A percentile compares a stretch with the other conserved stretches of the same genome.
Evolutionary conservation across 2,113 vertebrate genomes (phyloP).

Genomic region (Petrocephalus zakoni): DNA sequence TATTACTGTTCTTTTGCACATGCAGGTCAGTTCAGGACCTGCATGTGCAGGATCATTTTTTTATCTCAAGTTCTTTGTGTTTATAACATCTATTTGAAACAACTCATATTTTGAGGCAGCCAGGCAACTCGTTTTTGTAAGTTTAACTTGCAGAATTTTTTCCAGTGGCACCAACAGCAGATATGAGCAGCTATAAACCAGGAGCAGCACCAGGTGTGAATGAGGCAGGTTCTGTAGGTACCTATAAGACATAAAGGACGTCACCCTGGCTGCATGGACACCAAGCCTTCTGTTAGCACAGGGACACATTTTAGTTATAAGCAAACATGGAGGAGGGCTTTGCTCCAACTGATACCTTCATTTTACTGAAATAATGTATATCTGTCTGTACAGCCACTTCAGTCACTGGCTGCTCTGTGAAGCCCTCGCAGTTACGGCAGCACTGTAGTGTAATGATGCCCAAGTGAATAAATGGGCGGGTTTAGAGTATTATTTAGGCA

Average conservation of each 20-base stretch:
- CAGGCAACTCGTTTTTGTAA: background rate
- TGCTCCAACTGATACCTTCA: background rate
- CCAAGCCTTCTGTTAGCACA: background rate
- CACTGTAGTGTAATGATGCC: no score
- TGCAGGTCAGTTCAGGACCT: no score
- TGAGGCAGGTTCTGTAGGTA: no score
- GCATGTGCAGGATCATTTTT: no score
- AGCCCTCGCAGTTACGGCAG: no score
- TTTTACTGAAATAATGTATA: constrained; percentile 6
- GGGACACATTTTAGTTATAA: constrained; percentile 18
- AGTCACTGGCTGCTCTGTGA: no score
- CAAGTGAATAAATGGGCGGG: no score
- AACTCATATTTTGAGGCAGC: background rate
- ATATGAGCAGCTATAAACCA: no score
- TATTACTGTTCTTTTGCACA: no score
- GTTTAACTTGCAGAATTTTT: background rate
- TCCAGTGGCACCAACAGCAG: no score
- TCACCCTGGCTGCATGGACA: background rate
- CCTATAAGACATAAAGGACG: constrained; percentile 15
- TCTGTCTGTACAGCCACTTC: background rate
- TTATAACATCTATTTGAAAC: background rate
- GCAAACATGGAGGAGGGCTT: constrained; percentile 13
- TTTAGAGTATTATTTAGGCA: no score
- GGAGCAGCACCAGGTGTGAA: constrained; percentile 23
- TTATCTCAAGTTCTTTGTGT: background rate